Evolutionary conservation across 2,888 invertebrate genomes (phyloP).

Genomic region (Seira musarum): DNA sequence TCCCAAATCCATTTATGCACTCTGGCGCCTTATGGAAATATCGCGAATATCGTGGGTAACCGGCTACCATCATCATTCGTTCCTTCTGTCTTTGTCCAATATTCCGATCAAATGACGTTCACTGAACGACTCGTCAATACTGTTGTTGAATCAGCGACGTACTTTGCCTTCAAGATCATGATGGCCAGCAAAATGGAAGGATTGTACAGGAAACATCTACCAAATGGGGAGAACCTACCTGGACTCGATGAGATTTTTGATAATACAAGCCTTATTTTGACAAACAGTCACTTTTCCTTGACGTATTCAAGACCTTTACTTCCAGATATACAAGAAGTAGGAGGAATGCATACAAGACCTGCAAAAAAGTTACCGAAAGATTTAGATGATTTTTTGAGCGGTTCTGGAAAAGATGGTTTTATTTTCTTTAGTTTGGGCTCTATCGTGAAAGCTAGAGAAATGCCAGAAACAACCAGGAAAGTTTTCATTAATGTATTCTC

Average conservation of each 20-base stretch:
- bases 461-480: slow-evolving; percentile 82
- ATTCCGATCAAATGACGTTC: slow-evolving; percentile 69
- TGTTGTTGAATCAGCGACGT: no score
- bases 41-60: slow-evolving; percentile 61
- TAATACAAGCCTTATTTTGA: slow-evolving; percentile 85
- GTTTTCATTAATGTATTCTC: slow-evolving; percentile 83
- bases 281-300: slow-evolving; percentile 86
- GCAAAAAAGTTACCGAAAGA: slow-evolving; percentile 78
- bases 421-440: slow-evolving; percentile 91
- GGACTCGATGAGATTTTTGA: slow-evolving; percentile 80
- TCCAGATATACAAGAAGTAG: slow-evolving; percentile 83
- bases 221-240: slow-evolving; percentile 76
- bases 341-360: slow-evolving; percentile 77
- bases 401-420: slow-evolving; percentile 79
- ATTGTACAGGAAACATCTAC: slow-evolving; percentile 71
- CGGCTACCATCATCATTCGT: slow-evolving; percentile 69
- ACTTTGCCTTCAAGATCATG: no score
- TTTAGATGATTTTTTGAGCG: slow-evolving; percentile 78
- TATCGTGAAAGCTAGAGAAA: slow-evolving; percentile 83
- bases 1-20: slow-evolving; percentile 71
- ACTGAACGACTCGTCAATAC: slow-evolving; percentile 69
- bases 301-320: slow-evolving; percentile 85
- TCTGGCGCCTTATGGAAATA: slow-evolving; percentile 23
- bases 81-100: slow-evolving; percentile 70
- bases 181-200: slow-evolving; percentile 69